A percentile compares a stretch with the other conserved stretches of the same genome.
Evolutionary conservation across 2,888 invertebrate genomes (phyloP).

Genomic region (Lycocerus yunnanus): DNA sequence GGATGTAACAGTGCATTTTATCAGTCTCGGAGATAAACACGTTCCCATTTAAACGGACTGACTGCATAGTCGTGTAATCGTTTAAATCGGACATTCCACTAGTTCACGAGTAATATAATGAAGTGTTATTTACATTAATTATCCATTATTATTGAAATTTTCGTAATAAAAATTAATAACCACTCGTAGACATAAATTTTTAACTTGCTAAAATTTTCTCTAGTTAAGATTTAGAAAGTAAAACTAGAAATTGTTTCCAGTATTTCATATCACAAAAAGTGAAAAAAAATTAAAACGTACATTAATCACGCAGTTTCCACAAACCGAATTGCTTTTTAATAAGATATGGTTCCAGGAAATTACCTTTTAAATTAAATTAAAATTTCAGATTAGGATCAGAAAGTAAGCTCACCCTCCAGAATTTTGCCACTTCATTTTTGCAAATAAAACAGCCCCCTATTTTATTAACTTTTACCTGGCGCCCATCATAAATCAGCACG

Average conservation of each 20-base stretch:
- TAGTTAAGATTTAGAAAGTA: background rate
- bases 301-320: background rate
- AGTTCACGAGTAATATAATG: background rate
- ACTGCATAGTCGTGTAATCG: background rate
- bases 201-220: background rate
- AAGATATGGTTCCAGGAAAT: background rate
- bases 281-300: background rate
- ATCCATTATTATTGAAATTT: background rate
- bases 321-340: background rate
- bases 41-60: background rate
- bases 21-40: background rate
- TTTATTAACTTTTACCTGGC: too few relatives aligned
- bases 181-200: background rate
- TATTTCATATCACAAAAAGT: background rate
- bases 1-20: too few relatives aligned
- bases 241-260: background rate
- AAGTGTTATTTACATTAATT: background rate
- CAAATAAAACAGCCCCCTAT: too few relatives aligned
- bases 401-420: too few relatives aligned
- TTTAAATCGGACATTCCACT: background rate
- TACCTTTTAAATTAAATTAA: background rate
- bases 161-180: background rate
- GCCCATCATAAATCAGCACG: too few relatives aligned
- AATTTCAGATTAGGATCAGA: too few relatives aligned
- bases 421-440: too few relatives aligned